A percentile compares a stretch with the other conserved stretches of the same genome.
These are phyloP conservation scores for Hydrozoanthus tunicans DNA, from an alignment of 64 coral and sea anemone genomes.

Conservation along the genomic window DNA sequence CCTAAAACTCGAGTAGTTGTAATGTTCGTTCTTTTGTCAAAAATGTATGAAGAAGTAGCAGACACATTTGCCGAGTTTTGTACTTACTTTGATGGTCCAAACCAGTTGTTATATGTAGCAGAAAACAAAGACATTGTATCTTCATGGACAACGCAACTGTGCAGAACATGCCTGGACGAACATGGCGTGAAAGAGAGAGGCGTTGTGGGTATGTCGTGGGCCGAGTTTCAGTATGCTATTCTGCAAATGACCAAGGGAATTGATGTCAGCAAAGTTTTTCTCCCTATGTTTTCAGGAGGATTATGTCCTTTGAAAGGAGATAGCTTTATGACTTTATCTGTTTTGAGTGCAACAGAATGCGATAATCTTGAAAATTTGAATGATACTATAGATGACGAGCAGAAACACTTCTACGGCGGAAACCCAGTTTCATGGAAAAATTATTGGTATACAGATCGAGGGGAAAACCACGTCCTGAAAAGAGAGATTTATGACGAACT, in stretches of 20 bases:
- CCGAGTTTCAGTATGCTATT: constrained; percentile 55
- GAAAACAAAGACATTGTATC: constrained; percentile 38
- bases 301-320: constrained; percentile 29
- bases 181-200: constrained; percentile 35
- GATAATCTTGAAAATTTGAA: constrained; percentile 13
- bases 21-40: constrained; percentile 54
- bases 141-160: constrained; percentile 31
- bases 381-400: background rate
- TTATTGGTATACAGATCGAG: constrained; percentile 59
- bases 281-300: constrained; percentile 40
- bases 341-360: constrained; percentile 63
- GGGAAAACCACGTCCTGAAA: constrained; percentile 48
- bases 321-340: constrained; percentile 30
- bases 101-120: constrained; percentile 53
- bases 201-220: constrained; percentile 71
- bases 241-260: constrained; percentile 40
- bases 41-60: constrained; percentile 18
- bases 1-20: constrained; percentile 55
- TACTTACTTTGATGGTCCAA: constrained; percentile 44
- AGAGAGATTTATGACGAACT: constrained; percentile 13
- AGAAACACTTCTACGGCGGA: constrained; percentile 45
- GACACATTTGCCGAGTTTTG: constrained; percentile 68
- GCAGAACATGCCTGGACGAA: constrained; percentile 42
- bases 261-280: constrained; percentile 9
- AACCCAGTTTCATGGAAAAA: constrained; percentile 60